Percentiles rank a stretch among this genome's conserved stretches.
Evolutionary conservation across 2,797 vertebrate species (phyloP).

Genomic region (Malurus splendens): DNA sequence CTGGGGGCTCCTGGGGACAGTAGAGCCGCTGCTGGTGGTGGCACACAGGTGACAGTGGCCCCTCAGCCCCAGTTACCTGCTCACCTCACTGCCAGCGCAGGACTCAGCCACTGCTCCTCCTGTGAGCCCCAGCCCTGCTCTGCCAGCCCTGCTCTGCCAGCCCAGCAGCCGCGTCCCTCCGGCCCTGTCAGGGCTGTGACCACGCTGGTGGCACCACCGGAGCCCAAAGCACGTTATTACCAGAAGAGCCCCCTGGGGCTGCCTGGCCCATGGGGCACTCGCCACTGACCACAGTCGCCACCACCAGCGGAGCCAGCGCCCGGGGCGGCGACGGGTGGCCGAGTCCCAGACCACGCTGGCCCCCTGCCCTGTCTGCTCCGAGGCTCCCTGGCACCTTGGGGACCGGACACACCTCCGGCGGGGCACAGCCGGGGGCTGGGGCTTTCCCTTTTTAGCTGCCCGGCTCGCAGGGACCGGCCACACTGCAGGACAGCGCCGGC

Average conservation of each 20-base stretch:
- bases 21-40: neutral
- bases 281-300: neutral
- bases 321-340: neutral
- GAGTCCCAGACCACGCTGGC: conserved; percentile 55
- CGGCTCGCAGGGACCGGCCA: conserved; percentile 27
- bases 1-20: neutral
- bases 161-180: neutral
- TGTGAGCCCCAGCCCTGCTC: rapidly evolving
- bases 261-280: rapidly evolving
- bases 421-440: conserved; percentile 11
- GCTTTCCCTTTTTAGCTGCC: conserved; percentile 64
- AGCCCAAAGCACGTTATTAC: neutral
- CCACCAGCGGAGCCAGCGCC: neutral
- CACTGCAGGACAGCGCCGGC: conserved; percentile 44
- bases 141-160: neutral
- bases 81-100: neutral
- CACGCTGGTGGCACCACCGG: rapidly evolving
- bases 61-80: neutral
- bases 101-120: neutral
- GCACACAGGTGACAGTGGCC: rapidly evolving
- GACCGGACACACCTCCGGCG: conserved; percentile 46
- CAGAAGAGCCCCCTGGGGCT: neutral
- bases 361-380: conserved; percentile 59
- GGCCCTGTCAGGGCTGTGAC: neutral
- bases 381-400: conserved; percentile 65